Base-by-base conservation (phyloP, 1,140 invertebrate species). In the Brachystomella parvula region DNA sequence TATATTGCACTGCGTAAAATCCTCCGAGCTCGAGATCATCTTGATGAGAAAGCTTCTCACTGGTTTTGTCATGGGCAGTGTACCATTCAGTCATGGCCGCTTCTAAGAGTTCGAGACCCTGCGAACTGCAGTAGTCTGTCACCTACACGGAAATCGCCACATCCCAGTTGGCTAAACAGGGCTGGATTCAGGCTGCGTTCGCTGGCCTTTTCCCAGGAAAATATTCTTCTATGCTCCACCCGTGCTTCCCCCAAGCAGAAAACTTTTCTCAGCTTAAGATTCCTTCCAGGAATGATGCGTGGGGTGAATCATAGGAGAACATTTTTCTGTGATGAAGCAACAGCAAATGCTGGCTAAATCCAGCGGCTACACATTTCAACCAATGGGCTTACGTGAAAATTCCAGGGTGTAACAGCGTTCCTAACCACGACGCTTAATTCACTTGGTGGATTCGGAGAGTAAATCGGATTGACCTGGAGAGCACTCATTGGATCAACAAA, bases 361-460 rank as follows among this genome's bases (percentile, higher is more conserved):
- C n/a, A n/a, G n/a, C n/a, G n/a, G n/a, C n/a, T n/a, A n/a, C n/a
- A n/a, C n/a, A n/a, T n/a, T n/a, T n/a, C n/a, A n/a, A n/a, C n/a
- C n/a, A n/a, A n/a, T n/a, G n/a, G n/a, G n/a, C n/a, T n/a, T 53
- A 53, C 49, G 9, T 53, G 49, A 24, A 53, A 53, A 24, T 53
- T 53, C 49, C 49, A 53, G 24, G 49, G 49, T 26, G 49, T 19
- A 24, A 53, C 49, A 26, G 49, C 49, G 24, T 53, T 53, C 6
- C 49, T 12, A 24, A 53, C 24, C 24, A 53, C 49, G 12, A 53
- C 21, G 24, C 49, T 15, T 24, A 53, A 17, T 53, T 53, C 49
- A n/a, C 9, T n/a, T n/a, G 39, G 39, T 44, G 39, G 39, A 12
- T 9, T n/a, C 39, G n/a, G n/a, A n/a, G 39, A 12, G n/a, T 44